Evolutionary conservation across 2,888 invertebrate genomes (phyloP).

Genomic region (Neocrepidodera transversa): DNA sequence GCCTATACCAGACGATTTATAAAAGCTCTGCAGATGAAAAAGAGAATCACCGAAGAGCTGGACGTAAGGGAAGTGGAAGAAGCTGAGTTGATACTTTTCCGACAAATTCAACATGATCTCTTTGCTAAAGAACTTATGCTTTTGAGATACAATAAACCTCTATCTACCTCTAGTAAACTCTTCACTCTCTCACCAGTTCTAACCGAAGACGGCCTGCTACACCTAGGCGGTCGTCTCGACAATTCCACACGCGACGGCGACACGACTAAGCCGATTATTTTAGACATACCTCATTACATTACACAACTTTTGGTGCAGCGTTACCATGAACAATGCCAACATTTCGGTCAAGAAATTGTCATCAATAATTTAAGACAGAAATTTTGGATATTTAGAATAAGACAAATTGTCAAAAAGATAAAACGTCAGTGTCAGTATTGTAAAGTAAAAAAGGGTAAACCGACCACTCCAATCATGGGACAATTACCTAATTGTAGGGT

Average conservation of each 20-base stretch:
- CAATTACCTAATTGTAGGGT: conserved; percentile 20
- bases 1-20: too few relatives aligned
- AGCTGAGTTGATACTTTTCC: too few relatives aligned
- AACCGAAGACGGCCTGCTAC: background rate
- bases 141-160: background rate
- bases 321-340: conserved; percentile 26
- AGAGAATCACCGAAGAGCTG: too few relatives aligned
- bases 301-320: conserved; percentile 22
- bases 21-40: too few relatives aligned
- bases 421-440: conserved; percentile 20
- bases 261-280: background rate
- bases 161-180: background rate
- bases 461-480: conserved; percentile 18
- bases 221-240: background rate
- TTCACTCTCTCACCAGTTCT: background rate
- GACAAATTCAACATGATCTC: too few relatives aligned
- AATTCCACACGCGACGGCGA: background rate
- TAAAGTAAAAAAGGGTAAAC: conserved; percentile 10
- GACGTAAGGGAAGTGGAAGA: too few relatives aligned
- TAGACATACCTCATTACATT: conserved; percentile 4
- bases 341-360: conserved; percentile 19
- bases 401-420: conserved; percentile 4
- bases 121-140: background rate
- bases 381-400: background rate
- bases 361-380: background rate